phyloP scores from a whole-genome alignment of 2,888 invertebrate genomes.

The Epistrophe grossulariae region DNA sequence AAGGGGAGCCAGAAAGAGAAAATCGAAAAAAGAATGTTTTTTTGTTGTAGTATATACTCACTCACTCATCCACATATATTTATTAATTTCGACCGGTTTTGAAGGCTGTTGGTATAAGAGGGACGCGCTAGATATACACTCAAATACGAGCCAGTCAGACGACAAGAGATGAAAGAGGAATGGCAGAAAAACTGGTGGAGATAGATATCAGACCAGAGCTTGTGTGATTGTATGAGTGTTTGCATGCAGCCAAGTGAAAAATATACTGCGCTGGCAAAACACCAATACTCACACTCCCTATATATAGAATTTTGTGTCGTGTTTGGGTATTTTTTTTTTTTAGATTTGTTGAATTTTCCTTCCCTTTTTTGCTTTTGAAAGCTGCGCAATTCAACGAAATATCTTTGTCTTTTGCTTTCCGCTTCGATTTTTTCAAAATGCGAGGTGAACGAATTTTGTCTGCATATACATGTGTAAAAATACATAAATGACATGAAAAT shows the following conservation, averaged over 20 bases:
- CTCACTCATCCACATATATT: constrained; percentile 59
- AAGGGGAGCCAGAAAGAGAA: constrained; percentile 41
- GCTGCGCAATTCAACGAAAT: constrained; percentile 63
- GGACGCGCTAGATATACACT: constrained; percentile 68
- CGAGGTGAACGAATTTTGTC: constrained; percentile 73
- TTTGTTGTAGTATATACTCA: constrained; percentile 49
- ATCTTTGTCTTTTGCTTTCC: constrained; percentile 64
- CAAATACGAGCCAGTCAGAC: constrained; percentile 42
- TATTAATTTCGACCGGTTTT: constrained; percentile 66
- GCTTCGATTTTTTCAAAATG: constrained; percentile 72
- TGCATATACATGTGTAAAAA: constrained; percentile 25
- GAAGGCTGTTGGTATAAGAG: constrained; percentile 69
- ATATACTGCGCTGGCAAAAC: constrained; percentile 72
- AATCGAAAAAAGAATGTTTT: constrained; percentile 40
- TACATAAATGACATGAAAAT: constrained; percentile 9
- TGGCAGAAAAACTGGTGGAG: constrained; percentile 57
- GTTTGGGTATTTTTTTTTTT: neutral
- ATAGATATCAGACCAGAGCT: constrained; percentile 13
- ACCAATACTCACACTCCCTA: constrained; percentile 34
- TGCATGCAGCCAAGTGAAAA: constrained; percentile 63
- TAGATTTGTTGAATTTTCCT: constrained; percentile 49
- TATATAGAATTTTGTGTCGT: constrained; percentile 46
- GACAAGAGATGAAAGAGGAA: constrained; percentile 60
- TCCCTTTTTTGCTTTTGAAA: constrained; percentile 66
- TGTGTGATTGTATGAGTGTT: constrained; percentile 39